These are phyloP conservation scores for Formica aserva DNA, from an alignment of 2,888 invertebrate genomes.

Conservation along the genomic window DNA sequence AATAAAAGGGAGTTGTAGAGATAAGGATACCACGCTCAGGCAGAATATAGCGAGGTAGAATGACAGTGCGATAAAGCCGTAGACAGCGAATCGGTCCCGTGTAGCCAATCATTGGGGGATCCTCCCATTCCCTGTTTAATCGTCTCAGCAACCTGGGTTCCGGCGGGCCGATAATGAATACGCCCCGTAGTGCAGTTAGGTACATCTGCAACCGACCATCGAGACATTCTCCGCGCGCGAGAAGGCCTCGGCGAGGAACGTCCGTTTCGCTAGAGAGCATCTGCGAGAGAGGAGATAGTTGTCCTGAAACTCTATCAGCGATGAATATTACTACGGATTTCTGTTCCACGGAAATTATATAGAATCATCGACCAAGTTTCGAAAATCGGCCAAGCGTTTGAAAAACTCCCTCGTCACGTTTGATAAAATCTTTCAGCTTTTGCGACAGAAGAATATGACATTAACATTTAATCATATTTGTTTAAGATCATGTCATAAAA, in stretches of 20 bases:
- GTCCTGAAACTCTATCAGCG: constrained; percentile 25
- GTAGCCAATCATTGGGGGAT: constrained; percentile 82
- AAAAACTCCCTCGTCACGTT: not conserved
- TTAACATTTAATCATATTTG: not conserved
- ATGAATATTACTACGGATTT: constrained; percentile 19
- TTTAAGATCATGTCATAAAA: too few species aligned
- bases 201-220: constrained; percentile 74
- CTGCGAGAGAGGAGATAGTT: constrained; percentile 26
- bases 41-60: constrained; percentile 56
- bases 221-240: constrained; percentile 63
- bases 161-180: constrained; percentile 72
- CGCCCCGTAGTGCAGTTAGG: constrained; percentile 73
- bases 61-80: constrained; percentile 70
- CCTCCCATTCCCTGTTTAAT: constrained; percentile 84
- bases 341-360: constrained; percentile 4
- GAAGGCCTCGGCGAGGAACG: constrained; percentile 60
- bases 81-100: constrained; percentile 76
- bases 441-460: not conserved
- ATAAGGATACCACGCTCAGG: constrained; percentile 54
- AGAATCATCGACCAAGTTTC: not conserved
- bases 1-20: constrained; percentile 62
- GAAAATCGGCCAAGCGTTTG: not conserved
- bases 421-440: not conserved
- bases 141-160: constrained; percentile 79
- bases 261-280: constrained; percentile 27